Conservation (phyloP, 1,140 invertebrate genomes). For the Apis laboriosa region DNA sequence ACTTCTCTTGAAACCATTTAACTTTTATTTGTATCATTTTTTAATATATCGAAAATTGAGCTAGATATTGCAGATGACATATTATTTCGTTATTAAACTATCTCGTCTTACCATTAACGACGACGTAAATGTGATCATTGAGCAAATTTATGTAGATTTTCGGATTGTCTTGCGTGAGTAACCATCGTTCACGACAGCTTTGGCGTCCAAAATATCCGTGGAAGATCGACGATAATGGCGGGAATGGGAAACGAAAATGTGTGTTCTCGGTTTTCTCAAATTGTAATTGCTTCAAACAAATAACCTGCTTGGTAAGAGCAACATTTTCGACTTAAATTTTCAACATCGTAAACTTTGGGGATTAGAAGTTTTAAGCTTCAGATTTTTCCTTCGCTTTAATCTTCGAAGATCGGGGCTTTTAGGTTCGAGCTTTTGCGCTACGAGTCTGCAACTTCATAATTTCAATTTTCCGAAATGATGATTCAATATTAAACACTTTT, state of each 20-base stretch:
- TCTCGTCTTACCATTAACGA: conserved; percentile 15
- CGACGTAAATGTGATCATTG: conserved; percentile 11
- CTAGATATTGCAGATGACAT: no score
- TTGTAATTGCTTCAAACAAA: background rate
- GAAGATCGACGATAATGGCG: conserved; percentile 52
- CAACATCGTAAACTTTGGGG: background rate
- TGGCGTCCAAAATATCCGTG: conserved; percentile 20
- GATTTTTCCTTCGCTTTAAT: background rate
- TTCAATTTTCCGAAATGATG: background rate
- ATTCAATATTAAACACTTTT: no score
- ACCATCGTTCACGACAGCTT: background rate
- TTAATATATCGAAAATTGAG: no score
- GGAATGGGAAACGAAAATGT: conserved; percentile 22
- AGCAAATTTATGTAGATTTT: conserved; percentile 28
- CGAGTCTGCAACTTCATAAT: background rate
- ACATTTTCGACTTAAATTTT: background rate
- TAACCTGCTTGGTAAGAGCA: background rate
- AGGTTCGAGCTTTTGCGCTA: background rate
- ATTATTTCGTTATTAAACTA: conserved; percentile 22
- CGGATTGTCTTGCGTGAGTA: conserved; percentile 30
- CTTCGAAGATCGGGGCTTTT: background rate
- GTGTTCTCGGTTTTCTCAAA: background rate
- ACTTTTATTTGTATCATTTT: no score
- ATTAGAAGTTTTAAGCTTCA: no score
- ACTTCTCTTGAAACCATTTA: no score